A percentile compares a stretch with the other conserved stretches of the same genome.
These are phyloP conservation scores for Pseudochaenichthys georgianus DNA, from an alignment of 2,797 vertebrate genomes.

Conservation along the genomic window DNA sequence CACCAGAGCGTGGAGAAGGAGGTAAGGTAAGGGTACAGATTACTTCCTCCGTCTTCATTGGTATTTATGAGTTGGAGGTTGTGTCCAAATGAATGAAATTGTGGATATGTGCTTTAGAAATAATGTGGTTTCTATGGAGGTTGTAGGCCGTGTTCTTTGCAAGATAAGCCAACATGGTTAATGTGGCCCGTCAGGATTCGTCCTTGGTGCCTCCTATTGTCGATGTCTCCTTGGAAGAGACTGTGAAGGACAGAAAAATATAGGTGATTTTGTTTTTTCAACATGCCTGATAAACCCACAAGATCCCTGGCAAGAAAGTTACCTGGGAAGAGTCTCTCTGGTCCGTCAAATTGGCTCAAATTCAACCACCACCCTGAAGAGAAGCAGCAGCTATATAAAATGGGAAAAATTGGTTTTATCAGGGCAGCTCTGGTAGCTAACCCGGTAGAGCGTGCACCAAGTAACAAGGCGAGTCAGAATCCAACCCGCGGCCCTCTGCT, in stretches of 20 bases:
- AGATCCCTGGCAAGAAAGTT: slow-evolving; percentile 15
- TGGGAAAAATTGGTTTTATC: background rate
- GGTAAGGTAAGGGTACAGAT: slow-evolving; percentile 14
- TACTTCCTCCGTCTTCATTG: slow-evolving; percentile 8
- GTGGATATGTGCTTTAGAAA: slow-evolving; percentile 4
- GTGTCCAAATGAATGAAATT: slow-evolving; percentile 14
- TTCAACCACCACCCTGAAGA: slow-evolving; percentile 14
- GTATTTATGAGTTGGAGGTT: background rate
- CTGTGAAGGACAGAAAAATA: slow-evolving; percentile 13
- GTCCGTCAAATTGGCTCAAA: slow-evolving; percentile 5
- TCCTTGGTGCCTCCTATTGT: slow-evolving; percentile 15
- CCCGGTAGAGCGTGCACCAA: no score
- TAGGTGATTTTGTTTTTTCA: slow-evolving; percentile 35
- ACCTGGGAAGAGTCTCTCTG: slow-evolving; percentile 13
- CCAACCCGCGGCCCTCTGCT: no score
- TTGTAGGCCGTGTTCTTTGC: slow-evolving; percentile 2
- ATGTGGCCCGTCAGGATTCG: slow-evolving; percentile 1
- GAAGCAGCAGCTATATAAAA: slow-evolving; percentile 16
- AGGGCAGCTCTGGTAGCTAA: no score
- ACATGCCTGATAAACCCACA: background rate
- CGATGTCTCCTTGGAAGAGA: slow-evolving; percentile 40
- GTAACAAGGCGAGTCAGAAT: no score
- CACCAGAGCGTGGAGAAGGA: slow-evolving; percentile 12
- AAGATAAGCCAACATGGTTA: slow-evolving; percentile 20
- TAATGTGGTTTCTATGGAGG: background rate